Evolutionary conservation across 2,797 vertebrate genomes (phyloP), one percentile per base, ranked within the genome.

Genomic region (Pipistrellus nathusii): DNA sequence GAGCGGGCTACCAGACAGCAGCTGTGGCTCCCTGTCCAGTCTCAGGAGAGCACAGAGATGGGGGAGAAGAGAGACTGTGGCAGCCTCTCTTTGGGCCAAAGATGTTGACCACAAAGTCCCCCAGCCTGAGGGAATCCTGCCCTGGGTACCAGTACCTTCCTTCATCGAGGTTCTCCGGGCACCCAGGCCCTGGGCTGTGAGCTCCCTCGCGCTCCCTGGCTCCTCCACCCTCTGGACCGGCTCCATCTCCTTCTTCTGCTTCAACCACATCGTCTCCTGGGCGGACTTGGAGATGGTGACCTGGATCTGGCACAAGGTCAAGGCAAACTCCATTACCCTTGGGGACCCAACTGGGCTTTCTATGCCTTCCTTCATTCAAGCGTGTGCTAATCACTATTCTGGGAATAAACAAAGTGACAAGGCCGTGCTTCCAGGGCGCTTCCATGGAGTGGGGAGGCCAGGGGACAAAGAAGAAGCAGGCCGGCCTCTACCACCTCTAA

Each of bases 241-340:
- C 38, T 98, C 97, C 53, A 86, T 10, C 66, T 95, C 93, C 80
- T 69, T 97, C 90, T 91, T 75, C 69, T 95, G 77, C 82, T 97
- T 97, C 76, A 84, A 35, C 0, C 93, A 64, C 95, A 98, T 87
- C 94, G 98, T 98, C 94, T 98, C 97, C 84, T 97, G 97, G 46
- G 97, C 96, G 23, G 98, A 97, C 77, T 93, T 97, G 30, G 97
- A 97, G 75, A 98, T 97, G 21, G 85, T 87, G 88, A 98, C 86
- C 21, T n/a, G 69, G 59, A 98, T 27, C 98, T 98, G 95, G 46
- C 57, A 72, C 64, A n/a, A 78, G 76, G 46, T 64, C 90, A 81
- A 83, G 72, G 48, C 23, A 71, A 81, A 88, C n/a, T 35, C 62
- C 13, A 0, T 93, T 68, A 94, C 64, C 27, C 15, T 23, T 15